phyloP scores from a whole-genome alignment of 2,888 invertebrate species.

The Chymomyza amoena region DNA sequence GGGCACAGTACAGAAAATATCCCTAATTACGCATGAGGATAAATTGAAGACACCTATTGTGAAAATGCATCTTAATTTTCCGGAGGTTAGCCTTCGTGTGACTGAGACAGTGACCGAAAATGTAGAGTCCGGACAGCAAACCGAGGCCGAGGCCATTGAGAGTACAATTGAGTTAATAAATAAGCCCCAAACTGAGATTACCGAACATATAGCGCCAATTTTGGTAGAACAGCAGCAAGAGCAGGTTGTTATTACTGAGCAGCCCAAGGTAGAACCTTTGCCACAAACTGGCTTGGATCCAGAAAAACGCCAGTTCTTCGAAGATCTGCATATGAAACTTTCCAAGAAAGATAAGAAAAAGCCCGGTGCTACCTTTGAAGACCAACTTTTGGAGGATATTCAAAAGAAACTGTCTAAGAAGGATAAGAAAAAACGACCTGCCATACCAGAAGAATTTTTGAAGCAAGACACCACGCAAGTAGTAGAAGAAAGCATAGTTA shows the following conservation, averaged over 20 bases:
- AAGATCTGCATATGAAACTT: slow-evolving; percentile 76
- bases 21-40: slow-evolving; percentile 87
- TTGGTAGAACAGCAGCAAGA: slow-evolving; percentile 15
- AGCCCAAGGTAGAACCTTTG: slow-evolving; percentile 10
- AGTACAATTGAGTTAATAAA: slow-evolving; percentile 36
- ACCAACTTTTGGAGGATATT: slow-evolving; percentile 73
- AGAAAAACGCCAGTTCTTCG: slow-evolving; percentile 76
- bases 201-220: slow-evolving; percentile 8
- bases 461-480: slow-evolving; percentile 50
- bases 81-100: slow-evolving; percentile 75
- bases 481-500: slow-evolving; percentile 39
- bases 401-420: slow-evolving; percentile 77
- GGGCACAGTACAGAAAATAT: slow-evolving; percentile 80
- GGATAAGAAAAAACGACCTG: slow-evolving; percentile 77
- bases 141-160: slow-evolving; percentile 44
- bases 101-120: slow-evolving; percentile 75
- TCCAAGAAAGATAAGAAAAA: slow-evolving; percentile 78
- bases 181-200: slow-evolving; percentile 16
- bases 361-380: slow-evolving; percentile 76
- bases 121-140: slow-evolving; percentile 50
- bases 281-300: slow-evolving; percentile 61
- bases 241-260: neutral
- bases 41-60: slow-evolving; percentile 84
- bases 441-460: slow-evolving; percentile 76
- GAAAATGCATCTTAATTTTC: slow-evolving; percentile 83